Evolutionary conservation across 2,113 vertebrate species (phyloP), one percentile per base, ranked within the genome.

Genomic region (Chauna torquata): DNA sequence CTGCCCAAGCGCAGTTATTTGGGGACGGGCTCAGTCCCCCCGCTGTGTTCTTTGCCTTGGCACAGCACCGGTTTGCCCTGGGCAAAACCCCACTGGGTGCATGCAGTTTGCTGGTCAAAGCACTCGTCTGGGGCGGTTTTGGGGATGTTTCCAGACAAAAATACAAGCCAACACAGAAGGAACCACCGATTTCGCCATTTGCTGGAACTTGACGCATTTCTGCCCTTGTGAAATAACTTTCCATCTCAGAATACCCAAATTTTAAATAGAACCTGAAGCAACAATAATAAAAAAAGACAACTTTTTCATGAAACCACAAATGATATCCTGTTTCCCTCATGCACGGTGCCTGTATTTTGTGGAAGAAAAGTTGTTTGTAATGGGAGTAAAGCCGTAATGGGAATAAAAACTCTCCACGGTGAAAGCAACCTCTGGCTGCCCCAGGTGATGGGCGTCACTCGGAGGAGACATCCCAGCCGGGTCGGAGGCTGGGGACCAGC

Each of bases 251-350:
- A 94, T 52, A 92, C 44, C 75, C 88, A 66, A 40, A 86, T 88
- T 90, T 94, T 80, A 95, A 96, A 94, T 93, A 97, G 95, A 96
- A 95, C 52, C 47, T 44, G 27, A 92, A 93, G 86, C 6, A 19
- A 81, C 49, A 14, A 69, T 66, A 64, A 45, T 28, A 28, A n/a
- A 12, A 74, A 12, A 17, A 6, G 13, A 40, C 1, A 2, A 76
- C 57, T 90, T 91, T 89, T 82, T 86, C 71, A 47, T 2, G 20
- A 90, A 93, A 77, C 95, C 94, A 95, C 94, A 94, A 90, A 90
- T 0, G 66, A 83, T 93, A 93, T 92, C 95, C 96, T 94, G 94
- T 87, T 94, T 96, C 70, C 76, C 91, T 96, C 81, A 62, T 17
- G 84, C 78, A 22, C 8, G 1, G 52, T 1, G 14, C 36, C 61